Base-by-base conservation (phyloP, 2,888 invertebrate species). In the Octonoba sinensis region DNA sequence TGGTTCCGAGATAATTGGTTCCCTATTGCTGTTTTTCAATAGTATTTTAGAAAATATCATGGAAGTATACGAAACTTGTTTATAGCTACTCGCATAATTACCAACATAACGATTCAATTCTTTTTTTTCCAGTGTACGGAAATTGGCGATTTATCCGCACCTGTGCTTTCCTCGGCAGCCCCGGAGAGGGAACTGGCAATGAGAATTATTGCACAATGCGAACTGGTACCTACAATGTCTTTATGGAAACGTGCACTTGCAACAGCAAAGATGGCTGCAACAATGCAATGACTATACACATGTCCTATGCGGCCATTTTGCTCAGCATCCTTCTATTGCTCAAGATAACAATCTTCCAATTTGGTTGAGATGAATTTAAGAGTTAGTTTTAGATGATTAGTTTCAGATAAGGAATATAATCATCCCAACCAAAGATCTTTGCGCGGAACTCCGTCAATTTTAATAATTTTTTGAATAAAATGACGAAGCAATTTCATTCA, bases 231-330 rank as follows among this genome's bases (percentile, higher is more conserved):
- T 96, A 95, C 89, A 96, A 97, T 88, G 95, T 97, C 85, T 96
- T 96, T 88, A 93, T 95, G 90, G 96, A 97, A 89, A 96, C 94
- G 87, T 97, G 96, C 88, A 96, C 96, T 0, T 96, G 96, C 86
- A 94, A 87, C 73, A 95, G 94, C 87, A 96, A 96, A 89, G 96
- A 96, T 88, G 96, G 96, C 0, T 96, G 96, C 87, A 96, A 96
- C 88, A 89, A 91, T 1, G 93, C 93, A 6, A 12, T 69, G n/a
- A 20, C 59, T 18, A 0, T 22, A 1, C 24, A 18, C 12, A n/a
- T 71, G 36, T 71, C 71, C 15, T 60, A 47, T 11, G 12, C 47
- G 3, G 56, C 62, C 36, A 22, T 60, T 2, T 22, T 69, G 4
- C 44, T 69, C 47, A 64, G 47, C 46, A 49, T 24, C 18, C 13